These are phyloP conservation scores for Choreutis nemorana DNA, from an alignment of 2,888 invertebrate genomes.

Conservation along the genomic window DNA sequence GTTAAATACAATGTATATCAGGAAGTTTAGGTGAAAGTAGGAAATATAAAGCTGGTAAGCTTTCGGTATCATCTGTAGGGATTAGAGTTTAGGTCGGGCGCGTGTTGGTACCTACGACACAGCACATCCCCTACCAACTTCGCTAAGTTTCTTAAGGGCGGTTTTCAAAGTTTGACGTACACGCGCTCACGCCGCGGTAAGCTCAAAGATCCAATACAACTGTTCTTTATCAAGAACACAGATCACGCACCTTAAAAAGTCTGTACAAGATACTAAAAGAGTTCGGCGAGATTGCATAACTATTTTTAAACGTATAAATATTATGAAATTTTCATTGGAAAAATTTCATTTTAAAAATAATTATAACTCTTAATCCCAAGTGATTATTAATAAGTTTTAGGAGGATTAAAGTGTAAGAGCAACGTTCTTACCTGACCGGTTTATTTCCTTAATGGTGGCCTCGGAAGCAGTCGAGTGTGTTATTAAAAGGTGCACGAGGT, in stretches of 20 bases:
- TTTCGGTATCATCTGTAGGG: slow-evolving; percentile 55
- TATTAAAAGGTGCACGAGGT: slow-evolving; percentile 49
- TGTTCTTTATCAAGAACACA: slow-evolving; percentile 47
- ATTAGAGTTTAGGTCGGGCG: slow-evolving; percentile 52
- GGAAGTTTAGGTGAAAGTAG: slow-evolving; percentile 40
- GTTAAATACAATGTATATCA: slow-evolving; percentile 37
- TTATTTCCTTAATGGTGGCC: slow-evolving; percentile 46
- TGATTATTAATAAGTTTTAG: too few species aligned
- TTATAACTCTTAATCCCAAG: too few species aligned
- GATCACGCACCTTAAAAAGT: slow-evolving; percentile 23
- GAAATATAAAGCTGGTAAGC: slow-evolving; percentile 56
- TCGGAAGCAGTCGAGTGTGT: slow-evolving; percentile 54
- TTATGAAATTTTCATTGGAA: too few species aligned
- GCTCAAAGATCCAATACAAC: slow-evolving; percentile 56
- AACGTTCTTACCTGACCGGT: too few species aligned
- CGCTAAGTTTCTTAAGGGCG: slow-evolving; percentile 59
- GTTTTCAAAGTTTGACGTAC: slow-evolving; percentile 62
- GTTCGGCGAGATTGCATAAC: slow-evolving; percentile 4
- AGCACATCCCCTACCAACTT: slow-evolving; percentile 55
- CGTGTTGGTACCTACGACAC: slow-evolving; percentile 27
- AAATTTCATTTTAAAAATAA: too few species aligned
- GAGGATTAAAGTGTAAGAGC: too few species aligned
- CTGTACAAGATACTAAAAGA: slow-evolving; percentile 11
- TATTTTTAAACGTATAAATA: too few species aligned
- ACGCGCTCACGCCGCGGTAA: slow-evolving; percentile 50